Percentiles rank a stretch among this genome's conserved stretches.
These are phyloP conservation scores for Carabus problematicus DNA, from an alignment of 2,888 invertebrate genomes.

Conservation along the genomic window DNA sequence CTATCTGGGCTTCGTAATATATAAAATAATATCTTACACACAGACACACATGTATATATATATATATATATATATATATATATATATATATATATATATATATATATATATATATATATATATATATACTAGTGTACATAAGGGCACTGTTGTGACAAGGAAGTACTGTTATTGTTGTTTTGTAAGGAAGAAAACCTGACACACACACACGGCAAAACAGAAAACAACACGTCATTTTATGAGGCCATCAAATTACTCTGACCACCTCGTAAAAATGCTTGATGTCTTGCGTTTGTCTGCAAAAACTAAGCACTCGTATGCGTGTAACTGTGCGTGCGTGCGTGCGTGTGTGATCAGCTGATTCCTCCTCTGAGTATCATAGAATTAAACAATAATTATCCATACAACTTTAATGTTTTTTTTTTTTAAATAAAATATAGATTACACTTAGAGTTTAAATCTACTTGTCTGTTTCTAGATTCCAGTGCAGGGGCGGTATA, in stretches of 20 bases:
- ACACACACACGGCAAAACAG: slow-evolving; percentile 23
- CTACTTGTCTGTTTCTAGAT: no score
- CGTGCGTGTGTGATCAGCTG: slow-evolving; percentile 31
- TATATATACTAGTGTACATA: no score
- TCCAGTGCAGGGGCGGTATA: no score
- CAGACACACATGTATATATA: no score
- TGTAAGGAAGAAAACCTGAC: slow-evolving; percentile 32
- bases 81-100: no score
- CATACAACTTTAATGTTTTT: neutral
- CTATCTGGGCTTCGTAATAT: no score
- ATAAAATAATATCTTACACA: no score
- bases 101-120: no score
- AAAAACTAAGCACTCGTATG: neutral
- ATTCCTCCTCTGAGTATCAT: neutral
- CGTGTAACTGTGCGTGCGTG: neutral
- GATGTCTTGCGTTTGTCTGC: slow-evolving; percentile 40
- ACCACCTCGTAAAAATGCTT: slow-evolving; percentile 44
- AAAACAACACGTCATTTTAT: slow-evolving; percentile 40
- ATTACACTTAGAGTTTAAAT: no score
- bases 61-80: no score
- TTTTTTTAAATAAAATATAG: no score
- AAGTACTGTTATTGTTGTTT: slow-evolving; percentile 15
- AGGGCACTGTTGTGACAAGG: neutral
- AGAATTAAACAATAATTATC: no score
- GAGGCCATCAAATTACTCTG: slow-evolving; percentile 43